Conservation (phyloP, 1,140 invertebrate species). For the Hylaeus anthracinus region DNA sequence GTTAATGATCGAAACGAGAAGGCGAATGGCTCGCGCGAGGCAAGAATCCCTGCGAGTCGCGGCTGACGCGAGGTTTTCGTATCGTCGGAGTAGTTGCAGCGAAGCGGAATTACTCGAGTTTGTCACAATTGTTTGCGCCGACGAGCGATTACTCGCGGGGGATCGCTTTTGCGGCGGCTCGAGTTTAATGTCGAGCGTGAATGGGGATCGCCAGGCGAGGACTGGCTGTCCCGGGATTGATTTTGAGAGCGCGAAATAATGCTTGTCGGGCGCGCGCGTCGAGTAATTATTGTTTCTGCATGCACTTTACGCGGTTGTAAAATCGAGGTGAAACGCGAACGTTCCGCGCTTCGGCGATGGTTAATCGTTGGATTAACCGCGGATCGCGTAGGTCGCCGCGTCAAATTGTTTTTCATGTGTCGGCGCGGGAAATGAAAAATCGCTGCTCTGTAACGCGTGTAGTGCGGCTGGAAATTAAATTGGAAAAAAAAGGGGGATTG, state of each 20-base stretch:
- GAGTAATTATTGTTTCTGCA: constrained; percentile 14
- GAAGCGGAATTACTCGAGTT: constrained; percentile 28
- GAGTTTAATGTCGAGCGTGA: constrained; percentile 35
- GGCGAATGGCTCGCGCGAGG: background rate
- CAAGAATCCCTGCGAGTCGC: constrained; percentile 2
- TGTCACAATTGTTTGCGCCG: constrained; percentile 24
- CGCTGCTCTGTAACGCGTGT: background rate
- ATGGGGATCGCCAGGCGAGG: constrained; percentile 1
- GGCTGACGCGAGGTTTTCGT: background rate
- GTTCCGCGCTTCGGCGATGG: background rate
- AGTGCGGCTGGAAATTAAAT: background rate
- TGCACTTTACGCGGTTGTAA: background rate
- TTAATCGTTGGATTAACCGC: background rate
- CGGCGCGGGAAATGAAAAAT: background rate
- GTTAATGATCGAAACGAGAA: constrained; percentile 11
- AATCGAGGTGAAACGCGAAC: too few species aligned
- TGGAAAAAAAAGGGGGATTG: background rate
- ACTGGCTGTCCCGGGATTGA: background rate
- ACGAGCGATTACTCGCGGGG: constrained; percentile 34
- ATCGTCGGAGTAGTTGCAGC: background rate
- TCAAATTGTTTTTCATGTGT: background rate
- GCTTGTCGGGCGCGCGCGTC: background rate
- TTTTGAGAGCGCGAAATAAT: constrained; percentile 6
- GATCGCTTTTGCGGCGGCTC: constrained; percentile 18
- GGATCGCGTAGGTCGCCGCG: background rate